Conservation (phyloP, 1,140 invertebrate genomes). For the Zaprionus gabonicus region DNA sequence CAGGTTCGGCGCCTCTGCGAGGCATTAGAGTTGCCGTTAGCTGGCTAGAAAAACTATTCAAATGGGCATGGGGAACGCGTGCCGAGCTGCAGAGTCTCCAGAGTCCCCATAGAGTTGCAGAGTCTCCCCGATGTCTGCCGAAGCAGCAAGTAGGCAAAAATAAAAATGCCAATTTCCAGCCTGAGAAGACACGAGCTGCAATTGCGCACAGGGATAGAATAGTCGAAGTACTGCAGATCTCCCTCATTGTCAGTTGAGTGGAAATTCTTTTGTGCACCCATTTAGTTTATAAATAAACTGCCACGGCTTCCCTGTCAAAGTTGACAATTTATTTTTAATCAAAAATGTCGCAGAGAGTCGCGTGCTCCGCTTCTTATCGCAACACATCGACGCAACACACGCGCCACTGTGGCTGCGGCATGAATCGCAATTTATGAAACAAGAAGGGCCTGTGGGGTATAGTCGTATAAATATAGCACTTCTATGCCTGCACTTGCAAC, state of each 20-base stretch:
- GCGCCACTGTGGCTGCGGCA: not conserved
- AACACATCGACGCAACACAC: slow-evolving; percentile 11
- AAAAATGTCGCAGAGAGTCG: slow-evolving; percentile 51
- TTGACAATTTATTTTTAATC: slow-evolving; percentile 82
- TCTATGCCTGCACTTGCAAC: too few relatives aligned
- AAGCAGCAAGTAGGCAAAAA: slow-evolving; percentile 56
- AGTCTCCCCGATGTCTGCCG: slow-evolving; percentile 74
- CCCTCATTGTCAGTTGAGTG: slow-evolving; percentile 29
- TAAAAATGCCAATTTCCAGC: slow-evolving; percentile 49
- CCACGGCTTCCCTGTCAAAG: slow-evolving; percentile 68
- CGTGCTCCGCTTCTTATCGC: slow-evolving; percentile 38
- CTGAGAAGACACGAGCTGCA: not conserved
- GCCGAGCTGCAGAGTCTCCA: slow-evolving; percentile 9
- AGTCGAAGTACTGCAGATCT: slow-evolving; percentile 16
- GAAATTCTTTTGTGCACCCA: slow-evolving; percentile 52
- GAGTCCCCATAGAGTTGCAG: not conserved
- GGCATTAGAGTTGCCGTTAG: slow-evolving; percentile 47
- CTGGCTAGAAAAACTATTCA: slow-evolving; percentile 4
- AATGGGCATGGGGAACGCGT: slow-evolving; percentile 27
- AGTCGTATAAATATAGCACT: too few relatives aligned
- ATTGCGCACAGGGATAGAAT: not conserved
- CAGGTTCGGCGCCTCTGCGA: slow-evolving; percentile 43
- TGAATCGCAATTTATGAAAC: not conserved
- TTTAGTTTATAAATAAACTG: slow-evolving; percentile 72
- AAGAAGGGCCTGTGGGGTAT: not conserved